phyloP scores from a whole-genome alignment of 1,140 invertebrate species.

The Papilio machaon region DNA sequence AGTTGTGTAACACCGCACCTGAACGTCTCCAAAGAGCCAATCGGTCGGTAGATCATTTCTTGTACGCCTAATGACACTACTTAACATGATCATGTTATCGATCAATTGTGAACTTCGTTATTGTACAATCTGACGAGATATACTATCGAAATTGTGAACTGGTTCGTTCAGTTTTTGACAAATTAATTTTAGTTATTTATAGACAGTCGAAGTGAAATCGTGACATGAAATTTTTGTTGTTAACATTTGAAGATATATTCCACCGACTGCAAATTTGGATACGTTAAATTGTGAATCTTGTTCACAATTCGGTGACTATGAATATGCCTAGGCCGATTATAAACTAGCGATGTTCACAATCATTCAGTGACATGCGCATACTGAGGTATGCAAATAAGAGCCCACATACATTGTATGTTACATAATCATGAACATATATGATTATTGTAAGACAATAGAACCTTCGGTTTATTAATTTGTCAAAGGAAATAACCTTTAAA shows the following conservation, averaged over 20 bases:
- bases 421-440: neutral
- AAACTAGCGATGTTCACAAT: no score
- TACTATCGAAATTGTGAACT: neutral
- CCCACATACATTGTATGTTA: neutral
- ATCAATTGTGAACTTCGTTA: neutral
- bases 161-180: no score
- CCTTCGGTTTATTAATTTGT: neutral
- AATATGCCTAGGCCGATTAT: no score
- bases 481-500: neutral
- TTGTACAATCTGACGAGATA: neutral
- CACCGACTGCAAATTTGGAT: no score
- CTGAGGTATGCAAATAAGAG: slow-evolving; percentile 9
- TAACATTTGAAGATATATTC: no score
- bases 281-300: no score
- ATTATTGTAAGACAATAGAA: neutral
- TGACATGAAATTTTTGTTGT: no score
- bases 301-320: no score
- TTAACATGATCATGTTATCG: neutral
- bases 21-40: neutral
- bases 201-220: no score
- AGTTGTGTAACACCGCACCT: neutral
- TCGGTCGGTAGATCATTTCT: neutral
- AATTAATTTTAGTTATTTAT: no score
- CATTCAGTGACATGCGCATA: neutral
- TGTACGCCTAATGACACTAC: neutral